Percentiles rank a stretch among this genome's conserved stretches.
Evolutionary conservation across 1,140 invertebrate species (phyloP).

Genomic region (Drosophila kanapiae): DNA sequence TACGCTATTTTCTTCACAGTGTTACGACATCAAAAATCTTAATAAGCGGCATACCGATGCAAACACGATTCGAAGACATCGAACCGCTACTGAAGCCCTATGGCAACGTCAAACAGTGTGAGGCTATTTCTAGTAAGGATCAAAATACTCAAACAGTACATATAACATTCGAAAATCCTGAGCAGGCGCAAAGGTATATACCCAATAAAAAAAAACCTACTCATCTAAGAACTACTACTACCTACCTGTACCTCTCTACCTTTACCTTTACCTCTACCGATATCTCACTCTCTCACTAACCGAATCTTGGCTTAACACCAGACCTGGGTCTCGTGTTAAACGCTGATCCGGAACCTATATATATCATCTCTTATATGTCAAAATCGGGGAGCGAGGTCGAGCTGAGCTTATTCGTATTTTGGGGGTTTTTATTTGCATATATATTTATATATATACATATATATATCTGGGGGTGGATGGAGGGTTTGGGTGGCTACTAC

Average conservation of each 20-base stretch:
- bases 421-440: conserved; percentile 2
- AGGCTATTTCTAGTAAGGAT: conserved; percentile 93
- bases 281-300: conserved; percentile 1
- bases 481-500: conserved; percentile 32
- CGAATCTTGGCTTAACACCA: conserved; percentile 36
- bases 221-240: conserved; percentile 1
- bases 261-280: neutral
- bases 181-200: conserved; percentile 96
- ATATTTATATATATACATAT: neutral
- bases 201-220: conserved; percentile 20
- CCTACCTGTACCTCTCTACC: neutral
- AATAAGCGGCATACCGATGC: conserved; percentile 93
- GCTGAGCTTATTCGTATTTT: conserved; percentile 14
- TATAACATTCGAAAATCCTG: conserved; percentile 94
- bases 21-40: conserved; percentile 92
- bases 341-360: conserved; percentile 1
- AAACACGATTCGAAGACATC: conserved; percentile 93
- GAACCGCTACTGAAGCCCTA: conserved; percentile 92
- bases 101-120: conserved; percentile 93
- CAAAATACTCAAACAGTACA: conserved; percentile 91
- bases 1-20: conserved; percentile 86
- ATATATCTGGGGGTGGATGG: conserved; percentile 9
- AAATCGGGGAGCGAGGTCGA: conserved; percentile 9
- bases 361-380: conserved; percentile 8
- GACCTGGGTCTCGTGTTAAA: conserved; percentile 21